Evolutionary conservation across 2,888 invertebrate genomes (phyloP), one percentile per base, ranked within the genome.

Genomic region (Physocephala rufipes): DNA sequence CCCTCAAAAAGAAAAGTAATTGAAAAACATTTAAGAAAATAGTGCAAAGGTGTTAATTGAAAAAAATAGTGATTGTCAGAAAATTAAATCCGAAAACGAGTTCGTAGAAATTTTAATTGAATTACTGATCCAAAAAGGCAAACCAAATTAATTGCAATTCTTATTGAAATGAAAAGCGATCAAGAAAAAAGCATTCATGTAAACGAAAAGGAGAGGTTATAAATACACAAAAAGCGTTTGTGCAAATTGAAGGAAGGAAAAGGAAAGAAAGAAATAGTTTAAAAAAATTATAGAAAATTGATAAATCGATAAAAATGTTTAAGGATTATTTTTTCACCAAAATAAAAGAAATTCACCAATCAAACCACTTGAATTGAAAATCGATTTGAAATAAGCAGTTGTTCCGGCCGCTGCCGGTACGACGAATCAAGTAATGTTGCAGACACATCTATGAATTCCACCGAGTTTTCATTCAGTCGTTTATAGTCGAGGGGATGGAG

Each of bases 41-140:
- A 59, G 13, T 53, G 21, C 49, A 30, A 24, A 64, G 45, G 43
- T 26, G 30, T 28, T 63, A 62, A 51, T 68, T 53, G 36, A 51
- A 61, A 72, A 62, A n/a, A n/a, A n/a, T n/a, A n/a, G n/a, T 69
- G 67, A 69, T 73, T 71, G 73, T 61, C 62, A 67, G 68, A 67
- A 69, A 61, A 63, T 67, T 30, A 28, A 71, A 63, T 36, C 9
- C 65, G 49, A 28, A 71, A 63, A n/a, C n/a, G n/a, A n/a, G 55
- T 49, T 4, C 9, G 16, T 49, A 24, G 12, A 65, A 69, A 43
- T 67, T 28, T 55, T 58, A 71, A 74, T 71, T 68, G 70, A 72
- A 71, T 70, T 69, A 36, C 16, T 24, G 19, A 53, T 1, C 53
- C n/a, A n/a, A 26, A 21, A 58, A 58, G 28, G 47, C 43, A 66